Evolutionary conservation across 23 tunicate genomes (phyloP).

Genomic region (Halocynthia roretzi): DNA sequence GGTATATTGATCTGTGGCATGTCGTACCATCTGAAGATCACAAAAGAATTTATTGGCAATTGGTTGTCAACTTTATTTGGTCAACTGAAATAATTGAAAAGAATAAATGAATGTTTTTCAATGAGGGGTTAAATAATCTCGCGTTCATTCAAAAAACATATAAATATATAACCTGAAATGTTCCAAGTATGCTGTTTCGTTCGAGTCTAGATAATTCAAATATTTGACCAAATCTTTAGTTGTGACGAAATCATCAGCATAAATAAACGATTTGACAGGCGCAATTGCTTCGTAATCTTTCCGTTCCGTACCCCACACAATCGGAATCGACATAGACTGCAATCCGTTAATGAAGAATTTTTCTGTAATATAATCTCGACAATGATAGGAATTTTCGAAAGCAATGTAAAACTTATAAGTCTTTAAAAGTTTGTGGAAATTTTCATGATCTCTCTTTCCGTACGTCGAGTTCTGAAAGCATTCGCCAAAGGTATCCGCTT

Average conservation of each 20-base stretch:
- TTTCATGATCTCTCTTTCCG: not conserved
- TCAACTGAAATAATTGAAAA: not conserved
- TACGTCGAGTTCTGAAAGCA: not conserved
- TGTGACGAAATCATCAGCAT: not conserved
- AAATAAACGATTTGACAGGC: not conserved
- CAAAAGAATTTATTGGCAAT: not conserved
- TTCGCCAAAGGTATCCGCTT: not conserved
- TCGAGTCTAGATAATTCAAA: not conserved
- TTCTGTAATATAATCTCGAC: conserved; percentile 6
- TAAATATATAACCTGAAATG: not conserved
- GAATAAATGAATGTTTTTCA: no score
- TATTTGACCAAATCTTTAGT: not conserved
- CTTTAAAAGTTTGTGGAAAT: not conserved
- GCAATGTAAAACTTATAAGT: conserved; percentile 8
- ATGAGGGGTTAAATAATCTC: not conserved
- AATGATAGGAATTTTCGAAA: conserved; percentile 9
- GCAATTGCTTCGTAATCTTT: conserved; percentile 8
- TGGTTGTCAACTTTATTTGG: not conserved
- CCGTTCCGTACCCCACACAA: conserved; percentile 4
- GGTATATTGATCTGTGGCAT: not conserved
- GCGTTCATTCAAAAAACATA: not conserved
- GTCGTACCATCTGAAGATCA: not conserved
- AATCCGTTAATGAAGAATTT: not conserved
- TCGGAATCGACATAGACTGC: not conserved
- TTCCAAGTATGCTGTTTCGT: conserved; percentile 7